A percentile compares a stretch with the other conserved stretches of the same genome.
Evolutionary conservation across 2,888 invertebrate genomes (phyloP).

Genomic region (Neoitamus cyanurus): DNA sequence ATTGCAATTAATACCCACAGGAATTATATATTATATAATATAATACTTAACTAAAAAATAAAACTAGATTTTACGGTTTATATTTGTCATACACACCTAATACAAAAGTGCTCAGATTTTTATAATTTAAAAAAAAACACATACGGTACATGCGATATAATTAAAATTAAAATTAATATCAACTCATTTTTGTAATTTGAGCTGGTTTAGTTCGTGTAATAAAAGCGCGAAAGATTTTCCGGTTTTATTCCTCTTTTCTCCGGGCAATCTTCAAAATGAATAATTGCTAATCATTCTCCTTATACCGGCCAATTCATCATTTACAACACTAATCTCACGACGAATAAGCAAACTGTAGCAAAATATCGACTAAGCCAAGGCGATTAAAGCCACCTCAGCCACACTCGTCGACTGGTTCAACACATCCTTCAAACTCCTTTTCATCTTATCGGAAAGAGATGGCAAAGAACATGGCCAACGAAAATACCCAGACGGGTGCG

Average conservation of each 20-base stretch:
- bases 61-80: too few relatives aligned
- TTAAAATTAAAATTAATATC: too few relatives aligned
- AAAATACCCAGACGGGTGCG: background rate
- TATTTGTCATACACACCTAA: too few relatives aligned
- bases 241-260: background rate
- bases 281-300: background rate
- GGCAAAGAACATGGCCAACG: background rate
- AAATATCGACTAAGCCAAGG: background rate
- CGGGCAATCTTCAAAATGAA: background rate
- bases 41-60: too few relatives aligned
- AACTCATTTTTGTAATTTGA: too few relatives aligned
- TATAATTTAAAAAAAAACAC: too few relatives aligned
- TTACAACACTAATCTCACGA: background rate
- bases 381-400: background rate
- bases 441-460: background rate
- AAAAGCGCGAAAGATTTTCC: too few relatives aligned
- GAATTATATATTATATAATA: too few relatives aligned
- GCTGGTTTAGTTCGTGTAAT: background rate
- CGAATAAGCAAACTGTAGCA: background rate
- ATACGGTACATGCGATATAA: too few relatives aligned
- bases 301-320: background rate
- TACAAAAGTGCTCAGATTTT: too few relatives aligned
- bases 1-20: too few relatives aligned
- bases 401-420: background rate
- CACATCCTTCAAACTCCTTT: slow-evolving; percentile 4